Percentiles rank a stretch among this genome's conserved stretches.
Conservation (phyloP, 2,888 invertebrate species). For the Apodemia duryi region DNA sequence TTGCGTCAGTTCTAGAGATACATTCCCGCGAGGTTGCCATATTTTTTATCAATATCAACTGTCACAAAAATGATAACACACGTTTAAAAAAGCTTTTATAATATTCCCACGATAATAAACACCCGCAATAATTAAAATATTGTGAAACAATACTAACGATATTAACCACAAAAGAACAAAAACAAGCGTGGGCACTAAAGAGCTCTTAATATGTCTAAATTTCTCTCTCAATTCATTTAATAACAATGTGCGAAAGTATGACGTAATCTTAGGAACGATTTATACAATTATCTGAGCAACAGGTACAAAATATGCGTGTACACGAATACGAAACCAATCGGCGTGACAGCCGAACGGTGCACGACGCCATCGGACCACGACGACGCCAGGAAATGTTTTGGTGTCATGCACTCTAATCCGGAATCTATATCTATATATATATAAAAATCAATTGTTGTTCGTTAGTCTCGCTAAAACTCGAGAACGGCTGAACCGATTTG, state of each 20-base stretch:
- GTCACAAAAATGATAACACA: not conserved
- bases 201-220: slow-evolving; percentile 12
- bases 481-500: too few relatives aligned
- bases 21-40: too few relatives aligned
- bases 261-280: slow-evolving; percentile 28
- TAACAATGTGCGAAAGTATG: slow-evolving; percentile 26
- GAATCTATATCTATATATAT: not conserved
- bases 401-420: slow-evolving; percentile 14
- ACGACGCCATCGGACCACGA: slow-evolving; percentile 44
- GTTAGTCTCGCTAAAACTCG: too few relatives aligned
- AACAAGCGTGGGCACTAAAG: slow-evolving; percentile 10
- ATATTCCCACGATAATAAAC: not conserved
- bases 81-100: not conserved
- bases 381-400: slow-evolving; percentile 22
- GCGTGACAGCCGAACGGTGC: slow-evolving; percentile 47
- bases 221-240: slow-evolving; percentile 19
- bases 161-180: slow-evolving; percentile 15
- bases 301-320: slow-evolving; percentile 28
- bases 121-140: not conserved
- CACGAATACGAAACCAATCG: slow-evolving; percentile 34
- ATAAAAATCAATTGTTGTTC: too few relatives aligned
- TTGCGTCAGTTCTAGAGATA: too few relatives aligned
- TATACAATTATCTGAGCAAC: slow-evolving; percentile 28
- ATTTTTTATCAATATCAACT: not conserved
- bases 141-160: not conserved